Percentiles rank a stretch among this genome's conserved stretches.
Conservation (phyloP, 2,888 invertebrate genomes). For the Apodemia duryi region DNA sequence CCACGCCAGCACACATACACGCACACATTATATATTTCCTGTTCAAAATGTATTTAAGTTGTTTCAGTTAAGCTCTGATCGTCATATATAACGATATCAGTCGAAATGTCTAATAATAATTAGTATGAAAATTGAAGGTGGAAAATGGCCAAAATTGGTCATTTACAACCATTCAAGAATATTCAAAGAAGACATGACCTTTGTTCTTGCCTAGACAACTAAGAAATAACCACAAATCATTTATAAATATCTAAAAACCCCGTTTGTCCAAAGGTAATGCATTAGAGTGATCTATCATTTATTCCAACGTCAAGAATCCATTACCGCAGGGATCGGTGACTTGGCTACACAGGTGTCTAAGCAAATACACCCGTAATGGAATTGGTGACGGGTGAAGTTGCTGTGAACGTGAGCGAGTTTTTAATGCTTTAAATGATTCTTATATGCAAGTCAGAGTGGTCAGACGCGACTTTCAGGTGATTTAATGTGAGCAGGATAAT, state of each 20-base stretch:
- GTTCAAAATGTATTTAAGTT: too few relatives aligned
- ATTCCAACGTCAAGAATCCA: slow-evolving; percentile 68
- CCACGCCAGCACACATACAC: too few relatives aligned
- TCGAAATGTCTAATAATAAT: too few relatives aligned
- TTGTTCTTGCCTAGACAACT: background rate
- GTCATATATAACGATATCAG: too few relatives aligned
- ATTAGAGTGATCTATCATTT: slow-evolving; percentile 65
- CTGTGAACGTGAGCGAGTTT: background rate
- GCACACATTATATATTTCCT: too few relatives aligned
- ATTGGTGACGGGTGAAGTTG: slow-evolving; percentile 19
- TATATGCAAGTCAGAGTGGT: slow-evolving; percentile 12
- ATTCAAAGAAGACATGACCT: too few relatives aligned
- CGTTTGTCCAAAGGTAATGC: slow-evolving; percentile 52
- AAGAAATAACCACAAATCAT: slow-evolving; percentile 21
- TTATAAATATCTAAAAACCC: slow-evolving; percentile 25
- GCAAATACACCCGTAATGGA: slow-evolving; percentile 51
- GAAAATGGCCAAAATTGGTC: too few relatives aligned
- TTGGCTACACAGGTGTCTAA: slow-evolving; percentile 41
- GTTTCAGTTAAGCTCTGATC: too few relatives aligned
- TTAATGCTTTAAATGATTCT: slow-evolving; percentile 2
- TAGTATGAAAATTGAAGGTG: too few relatives aligned
- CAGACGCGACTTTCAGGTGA: background rate
- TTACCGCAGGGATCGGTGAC: slow-evolving; percentile 43
- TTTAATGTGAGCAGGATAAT: background rate
- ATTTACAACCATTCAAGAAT: too few relatives aligned